phyloP scores from a whole-genome alignment of 2,113 vertebrate species.

The Myodes glareolus region DNA sequence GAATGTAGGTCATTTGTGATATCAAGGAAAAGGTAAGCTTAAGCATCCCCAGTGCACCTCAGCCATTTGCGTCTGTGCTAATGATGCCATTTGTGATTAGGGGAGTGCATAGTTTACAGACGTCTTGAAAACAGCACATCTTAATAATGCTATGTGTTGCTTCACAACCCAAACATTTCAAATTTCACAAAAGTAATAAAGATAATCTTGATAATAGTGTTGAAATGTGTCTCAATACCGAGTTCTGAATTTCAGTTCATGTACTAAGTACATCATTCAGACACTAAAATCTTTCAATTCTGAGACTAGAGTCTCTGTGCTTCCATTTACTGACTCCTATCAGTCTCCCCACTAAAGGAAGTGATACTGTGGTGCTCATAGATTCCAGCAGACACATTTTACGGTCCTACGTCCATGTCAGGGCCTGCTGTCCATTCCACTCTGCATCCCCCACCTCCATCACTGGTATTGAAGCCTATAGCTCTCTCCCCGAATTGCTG shows the following conservation, averaged over 20 bases:
- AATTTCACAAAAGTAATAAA: neutral
- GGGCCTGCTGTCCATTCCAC: neutral
- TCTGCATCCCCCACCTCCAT: neutral
- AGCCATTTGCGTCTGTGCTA: neutral
- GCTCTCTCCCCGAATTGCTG: neutral
- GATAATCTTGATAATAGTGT: conserved; percentile 17
- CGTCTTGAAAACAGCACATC: neutral
- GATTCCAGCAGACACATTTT: neutral
- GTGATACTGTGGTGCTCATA: neutral
- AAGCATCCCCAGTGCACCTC: neutral
- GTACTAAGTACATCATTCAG: neutral
- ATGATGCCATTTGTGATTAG: neutral
- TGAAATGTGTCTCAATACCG: neutral
- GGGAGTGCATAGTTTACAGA: neutral
- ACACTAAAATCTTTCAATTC: neutral
- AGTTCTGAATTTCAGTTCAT: neutral
- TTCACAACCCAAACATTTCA: neutral
- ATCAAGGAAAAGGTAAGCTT: neutral
- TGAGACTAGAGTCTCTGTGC: neutral
- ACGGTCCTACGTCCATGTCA: no score
- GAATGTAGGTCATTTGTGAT: conserved; percentile 55
- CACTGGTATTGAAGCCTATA: neutral
- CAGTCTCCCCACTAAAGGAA: neutral
- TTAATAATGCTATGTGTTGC: neutral
- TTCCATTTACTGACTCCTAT: neutral